Evolutionary conservation across 1,140 invertebrate species (phyloP), one percentile per base, ranked within the genome.

Genomic region (Melitaea cinxia): DNA sequence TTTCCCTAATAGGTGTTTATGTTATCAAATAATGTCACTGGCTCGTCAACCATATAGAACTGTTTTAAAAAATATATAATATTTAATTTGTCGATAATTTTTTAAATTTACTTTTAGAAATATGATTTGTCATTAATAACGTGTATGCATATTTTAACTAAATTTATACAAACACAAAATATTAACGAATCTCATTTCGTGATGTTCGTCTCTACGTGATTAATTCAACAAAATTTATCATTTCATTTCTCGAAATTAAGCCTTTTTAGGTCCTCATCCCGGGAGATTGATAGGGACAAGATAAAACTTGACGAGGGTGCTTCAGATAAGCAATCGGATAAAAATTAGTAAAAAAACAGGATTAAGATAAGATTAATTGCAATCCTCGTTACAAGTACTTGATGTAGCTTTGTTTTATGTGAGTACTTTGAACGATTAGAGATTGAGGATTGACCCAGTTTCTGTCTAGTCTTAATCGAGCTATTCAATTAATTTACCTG

Each of bases 281-380:
- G 30, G 7, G 30, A 60, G 57, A 60, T 60, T 52, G 57, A 60
- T 60, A 50, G 45, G 17, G 26, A 14, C 45, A 33, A 50, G 45
- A 60, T 37, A 60, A 35, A 47, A 49, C 21, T 33, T 35, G 45
- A 60, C 57, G 30, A 60, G 57, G 57, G 47, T 59, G 21, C 17
- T 49, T 52, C 57, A 50, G 57, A 60, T 60, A 60, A 60, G 30
- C 57, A 47, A 56, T 56, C 39, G 39, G 35, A 19, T 60, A 60
- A 60, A 60, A 60, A 60, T 50, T 50, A 37, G 57, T 50, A 10
- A 50, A 39, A 39, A 55, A 56, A 56, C 35, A 21, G n/a, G 54
- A 45, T 45, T 26, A 56, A 56, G 54, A 56, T 56, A 17, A 56
- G 35, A 33, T 33, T 33, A 33, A 33, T 33, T 33, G 30, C 30